A percentile compares a stretch with the other conserved stretches of the same genome.
Evolutionary conservation across 2,113 vertebrate genomes (phyloP).

Genomic region (Laticauda laticaudata): DNA sequence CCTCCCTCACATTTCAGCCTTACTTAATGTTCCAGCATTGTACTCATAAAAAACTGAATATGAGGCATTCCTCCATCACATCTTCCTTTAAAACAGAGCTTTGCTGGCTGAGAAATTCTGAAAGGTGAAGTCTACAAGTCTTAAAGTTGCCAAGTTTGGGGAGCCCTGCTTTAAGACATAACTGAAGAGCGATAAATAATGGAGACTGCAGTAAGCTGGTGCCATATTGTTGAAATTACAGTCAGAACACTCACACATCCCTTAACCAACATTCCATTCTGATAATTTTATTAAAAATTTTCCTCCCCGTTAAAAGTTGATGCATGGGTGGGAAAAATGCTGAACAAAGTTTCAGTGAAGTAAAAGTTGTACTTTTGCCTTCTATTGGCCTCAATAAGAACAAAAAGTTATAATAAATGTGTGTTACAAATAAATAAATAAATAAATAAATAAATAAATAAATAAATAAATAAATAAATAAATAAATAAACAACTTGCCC

Average conservation of each 20-base stretch:
- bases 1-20: not conserved
- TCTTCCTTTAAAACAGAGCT: not conserved
- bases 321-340: not conserved
- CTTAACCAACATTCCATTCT: not conserved
- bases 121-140: too few species aligned
- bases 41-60: not conserved
- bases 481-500: too few species aligned
- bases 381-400: not conserved
- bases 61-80: not conserved
- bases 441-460: too few species aligned
- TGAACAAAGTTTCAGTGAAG: not conserved
- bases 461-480: too few species aligned
- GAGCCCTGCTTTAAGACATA: not conserved
- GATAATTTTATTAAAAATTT: not conserved
- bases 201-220: not conserved
- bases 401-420: not conserved
- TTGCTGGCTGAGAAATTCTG: too few species aligned
- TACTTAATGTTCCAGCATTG: not conserved
- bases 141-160: too few species aligned
- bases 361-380: not conserved
- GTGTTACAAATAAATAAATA: not conserved
- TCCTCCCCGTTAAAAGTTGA: not conserved
- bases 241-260: not conserved
- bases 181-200: not conserved
- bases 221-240: not conserved